Evolutionary conservation across 2,113 vertebrate genomes (phyloP).

Genomic region (Pitta sordida): DNA sequence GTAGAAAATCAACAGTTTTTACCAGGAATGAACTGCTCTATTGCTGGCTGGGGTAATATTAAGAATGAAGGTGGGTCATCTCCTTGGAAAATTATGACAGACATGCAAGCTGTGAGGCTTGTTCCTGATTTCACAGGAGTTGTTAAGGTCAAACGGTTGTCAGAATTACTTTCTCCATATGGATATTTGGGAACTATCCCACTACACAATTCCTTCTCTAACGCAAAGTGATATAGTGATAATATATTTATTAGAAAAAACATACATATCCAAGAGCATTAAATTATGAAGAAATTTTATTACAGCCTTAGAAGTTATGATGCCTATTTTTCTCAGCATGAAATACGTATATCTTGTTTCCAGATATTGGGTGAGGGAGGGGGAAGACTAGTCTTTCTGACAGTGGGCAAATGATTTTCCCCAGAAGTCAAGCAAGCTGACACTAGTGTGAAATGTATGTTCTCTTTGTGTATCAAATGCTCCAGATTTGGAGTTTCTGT

Average conservation of each 20-base stretch:
- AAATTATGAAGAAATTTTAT: neutral
- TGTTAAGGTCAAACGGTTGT: neutral
- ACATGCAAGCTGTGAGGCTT: neutral
- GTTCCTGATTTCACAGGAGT: neutral
- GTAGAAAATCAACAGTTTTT: slow-evolving; percentile 68
- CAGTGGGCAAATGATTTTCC: neutral
- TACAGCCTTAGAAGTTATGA: neutral
- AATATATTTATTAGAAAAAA: neutral
- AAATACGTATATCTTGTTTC: neutral
- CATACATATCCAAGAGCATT: neutral
- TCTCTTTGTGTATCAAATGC: neutral
- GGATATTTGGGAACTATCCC: neutral
- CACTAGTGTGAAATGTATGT: neutral
- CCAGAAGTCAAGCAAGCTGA: neutral
- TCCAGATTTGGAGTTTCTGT: neutral
- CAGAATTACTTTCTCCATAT: neutral
- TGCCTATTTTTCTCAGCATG: neutral
- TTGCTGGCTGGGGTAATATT: slow-evolving; percentile 87
- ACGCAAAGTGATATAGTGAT: neutral
- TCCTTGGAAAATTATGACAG: neutral
- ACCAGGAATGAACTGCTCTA: slow-evolving; percentile 79
- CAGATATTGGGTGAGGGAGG: neutral
- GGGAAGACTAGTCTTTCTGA: neutral
- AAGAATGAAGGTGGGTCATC: slow-evolving; percentile 30
- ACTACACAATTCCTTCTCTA: neutral